A percentile compares a stretch with the other conserved stretches of the same genome.
These are phyloP conservation scores for Thera obeliscata DNA, from an alignment of 2,888 invertebrate species.

Conservation along the genomic window DNA sequence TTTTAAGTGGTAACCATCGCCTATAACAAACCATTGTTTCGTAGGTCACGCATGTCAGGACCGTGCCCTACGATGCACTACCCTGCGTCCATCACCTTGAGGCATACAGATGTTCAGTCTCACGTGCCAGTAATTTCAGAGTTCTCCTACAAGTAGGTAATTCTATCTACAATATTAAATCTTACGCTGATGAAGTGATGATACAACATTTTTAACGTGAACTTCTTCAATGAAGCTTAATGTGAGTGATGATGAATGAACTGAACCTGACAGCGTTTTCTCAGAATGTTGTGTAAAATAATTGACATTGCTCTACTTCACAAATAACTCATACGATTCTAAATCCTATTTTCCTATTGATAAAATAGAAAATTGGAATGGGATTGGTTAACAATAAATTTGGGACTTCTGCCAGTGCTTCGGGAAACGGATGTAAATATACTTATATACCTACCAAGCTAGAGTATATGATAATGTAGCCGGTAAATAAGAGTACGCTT, in stretches of 20 bases:
- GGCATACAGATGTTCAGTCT: too few relatives aligned
- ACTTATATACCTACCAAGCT: constrained; percentile 1
- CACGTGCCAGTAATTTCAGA: too few relatives aligned
- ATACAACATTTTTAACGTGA: constrained; percentile 14
- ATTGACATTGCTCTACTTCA: constrained; percentile 33
- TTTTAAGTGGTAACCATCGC: too few relatives aligned
- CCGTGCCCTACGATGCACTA: too few relatives aligned
- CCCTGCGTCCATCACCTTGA: too few relatives aligned
- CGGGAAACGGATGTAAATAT: constrained; percentile 52
- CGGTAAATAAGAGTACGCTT: constrained; percentile 9
- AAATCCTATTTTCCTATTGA: constrained; percentile 6
- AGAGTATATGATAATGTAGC: constrained; percentile 14
- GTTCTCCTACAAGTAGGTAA: too few relatives aligned
- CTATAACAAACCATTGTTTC: too few relatives aligned
- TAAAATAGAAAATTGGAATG: constrained; percentile 28
- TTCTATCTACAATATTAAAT: too few relatives aligned
- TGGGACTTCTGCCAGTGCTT: constrained; percentile 66
- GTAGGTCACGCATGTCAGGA: too few relatives aligned
- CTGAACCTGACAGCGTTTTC: constrained; percentile 25
- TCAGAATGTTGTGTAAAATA: constrained; percentile 35
- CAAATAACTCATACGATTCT: constrained; percentile 18
- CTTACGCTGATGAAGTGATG: too few relatives aligned
- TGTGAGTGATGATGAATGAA: constrained; percentile 40
- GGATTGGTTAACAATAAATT: constrained; percentile 35
- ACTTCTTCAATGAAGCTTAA: constrained; percentile 28